Evolutionary conservation across 2,113 vertebrate species (phyloP).

Genomic region (Raja brachyura): DNA sequence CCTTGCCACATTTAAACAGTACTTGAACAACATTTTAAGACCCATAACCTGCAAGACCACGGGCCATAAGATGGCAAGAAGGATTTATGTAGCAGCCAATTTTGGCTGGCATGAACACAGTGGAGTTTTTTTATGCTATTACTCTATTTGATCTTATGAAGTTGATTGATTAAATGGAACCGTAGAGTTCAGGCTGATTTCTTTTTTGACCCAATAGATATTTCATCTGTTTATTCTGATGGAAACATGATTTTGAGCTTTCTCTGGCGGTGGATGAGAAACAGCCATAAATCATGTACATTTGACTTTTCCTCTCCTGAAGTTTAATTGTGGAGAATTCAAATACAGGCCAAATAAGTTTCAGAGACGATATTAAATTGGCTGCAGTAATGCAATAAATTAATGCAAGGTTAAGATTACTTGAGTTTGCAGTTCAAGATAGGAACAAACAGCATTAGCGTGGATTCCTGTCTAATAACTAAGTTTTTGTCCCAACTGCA

Average conservation of each 20-base stretch:
- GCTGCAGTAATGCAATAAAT: not conserved
- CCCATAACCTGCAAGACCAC: too few species aligned
- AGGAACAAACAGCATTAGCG: not conserved
- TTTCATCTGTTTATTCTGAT: not conserved
- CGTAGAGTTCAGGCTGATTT: not conserved
- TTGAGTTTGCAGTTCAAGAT: not conserved
- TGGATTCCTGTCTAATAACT: not conserved
- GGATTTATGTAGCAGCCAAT: too few species aligned
- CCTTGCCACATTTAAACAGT: too few species aligned
- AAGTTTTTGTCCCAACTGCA: not conserved
- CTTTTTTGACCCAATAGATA: not conserved
- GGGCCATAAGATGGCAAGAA: too few species aligned
- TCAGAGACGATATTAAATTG: not conserved
- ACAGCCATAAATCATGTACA: not conserved
- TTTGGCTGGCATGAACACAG: too few species aligned
- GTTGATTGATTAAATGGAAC: not conserved
- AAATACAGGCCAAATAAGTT: not conserved
- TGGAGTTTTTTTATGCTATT: too few species aligned
- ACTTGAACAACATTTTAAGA: too few species aligned
- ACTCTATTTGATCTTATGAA: too few species aligned
- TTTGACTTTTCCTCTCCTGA: not conserved
- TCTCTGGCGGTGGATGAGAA: not conserved
- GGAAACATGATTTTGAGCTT: not conserved
- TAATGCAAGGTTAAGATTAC: too few species aligned
- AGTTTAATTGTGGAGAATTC: not conserved